Conservation (phyloP, 2,797 vertebrate species). For the Poeciliopsis infans region DNA sequence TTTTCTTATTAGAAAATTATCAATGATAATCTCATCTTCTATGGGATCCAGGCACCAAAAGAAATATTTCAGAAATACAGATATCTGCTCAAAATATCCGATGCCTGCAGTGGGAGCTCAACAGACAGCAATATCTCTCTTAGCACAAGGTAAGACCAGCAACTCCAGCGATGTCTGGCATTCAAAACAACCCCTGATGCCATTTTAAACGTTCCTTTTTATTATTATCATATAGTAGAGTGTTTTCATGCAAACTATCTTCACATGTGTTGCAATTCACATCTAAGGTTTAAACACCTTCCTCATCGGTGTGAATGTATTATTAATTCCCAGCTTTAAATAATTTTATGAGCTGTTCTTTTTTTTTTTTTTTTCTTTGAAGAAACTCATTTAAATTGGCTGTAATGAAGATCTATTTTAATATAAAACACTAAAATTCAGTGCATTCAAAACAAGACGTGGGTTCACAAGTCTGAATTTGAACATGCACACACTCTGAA, state of each 20-base stretch:
- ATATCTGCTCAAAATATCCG: slow-evolving; percentile 82
- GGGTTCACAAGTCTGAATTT: neutral
- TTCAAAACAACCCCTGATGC: slow-evolving; percentile 8
- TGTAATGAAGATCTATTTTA: too few species aligned
- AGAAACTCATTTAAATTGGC: too few species aligned
- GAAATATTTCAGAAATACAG: slow-evolving; percentile 85
- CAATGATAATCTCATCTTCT: slow-evolving; percentile 80
- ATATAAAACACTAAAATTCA: neutral
- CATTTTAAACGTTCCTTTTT: slow-evolving; percentile 11
- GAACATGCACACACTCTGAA: neutral
- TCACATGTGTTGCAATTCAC: neutral
- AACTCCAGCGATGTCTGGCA: neutral
- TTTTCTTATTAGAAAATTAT: slow-evolving; percentile 69
- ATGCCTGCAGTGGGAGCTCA: slow-evolving; percentile 82
- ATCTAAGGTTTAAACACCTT: neutral
- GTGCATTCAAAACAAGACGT: neutral
- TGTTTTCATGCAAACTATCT: neutral
- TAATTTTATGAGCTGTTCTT: neutral
- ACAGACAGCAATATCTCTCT: slow-evolving; percentile 69
- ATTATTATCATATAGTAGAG: neutral
- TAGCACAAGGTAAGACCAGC: slow-evolving; percentile 75
- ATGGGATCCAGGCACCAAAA: slow-evolving; percentile 84
- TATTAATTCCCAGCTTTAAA: neutral
- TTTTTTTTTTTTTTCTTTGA: neutral
- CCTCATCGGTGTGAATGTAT: neutral